A percentile compares a stretch with the other conserved stretches of the same genome.
Conservation (phyloP, 2,113 vertebrate species). For the Fregetta grallaria region DNA sequence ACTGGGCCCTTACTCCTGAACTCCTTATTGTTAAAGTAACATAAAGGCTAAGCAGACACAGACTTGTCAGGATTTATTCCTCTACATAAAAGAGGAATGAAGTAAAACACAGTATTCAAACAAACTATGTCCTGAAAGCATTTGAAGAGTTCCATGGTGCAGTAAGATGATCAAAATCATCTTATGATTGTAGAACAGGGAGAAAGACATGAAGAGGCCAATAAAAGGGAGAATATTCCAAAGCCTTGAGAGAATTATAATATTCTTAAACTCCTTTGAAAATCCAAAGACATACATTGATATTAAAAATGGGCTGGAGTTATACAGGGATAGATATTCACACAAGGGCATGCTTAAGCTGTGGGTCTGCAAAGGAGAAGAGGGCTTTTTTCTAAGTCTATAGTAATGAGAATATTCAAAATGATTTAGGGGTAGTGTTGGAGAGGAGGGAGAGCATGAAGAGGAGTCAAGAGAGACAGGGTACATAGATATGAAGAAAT, state of each 20-base stretch:
- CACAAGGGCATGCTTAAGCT: not conserved
- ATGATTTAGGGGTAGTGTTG: not conserved
- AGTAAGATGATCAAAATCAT: not conserved
- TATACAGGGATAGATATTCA: not conserved
- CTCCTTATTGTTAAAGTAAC: not conserved
- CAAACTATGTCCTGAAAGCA: not conserved
- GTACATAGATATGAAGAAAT: accelerated
- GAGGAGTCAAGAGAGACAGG: not conserved
- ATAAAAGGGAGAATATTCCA: not conserved
- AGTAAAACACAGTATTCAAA: not conserved
- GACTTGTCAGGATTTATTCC: not conserved
- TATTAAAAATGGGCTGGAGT: not conserved
- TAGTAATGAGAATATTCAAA: not conserved
- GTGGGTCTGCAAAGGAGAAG: not conserved
- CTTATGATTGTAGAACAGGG: not conserved
- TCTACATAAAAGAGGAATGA: not conserved
- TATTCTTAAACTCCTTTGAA: not conserved
- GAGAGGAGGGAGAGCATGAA: not conserved
- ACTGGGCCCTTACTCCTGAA: not conserved
- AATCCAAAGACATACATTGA: not conserved
- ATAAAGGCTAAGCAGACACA: not conserved
- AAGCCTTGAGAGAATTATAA: not conserved
- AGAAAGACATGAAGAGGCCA: not conserved
- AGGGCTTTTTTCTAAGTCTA: not conserved
- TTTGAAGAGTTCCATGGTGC: not conserved